phyloP scores from a whole-genome alignment of 30 jellyfish, hydroid and myxozoan species.

The Aurelia sp. region DNA sequence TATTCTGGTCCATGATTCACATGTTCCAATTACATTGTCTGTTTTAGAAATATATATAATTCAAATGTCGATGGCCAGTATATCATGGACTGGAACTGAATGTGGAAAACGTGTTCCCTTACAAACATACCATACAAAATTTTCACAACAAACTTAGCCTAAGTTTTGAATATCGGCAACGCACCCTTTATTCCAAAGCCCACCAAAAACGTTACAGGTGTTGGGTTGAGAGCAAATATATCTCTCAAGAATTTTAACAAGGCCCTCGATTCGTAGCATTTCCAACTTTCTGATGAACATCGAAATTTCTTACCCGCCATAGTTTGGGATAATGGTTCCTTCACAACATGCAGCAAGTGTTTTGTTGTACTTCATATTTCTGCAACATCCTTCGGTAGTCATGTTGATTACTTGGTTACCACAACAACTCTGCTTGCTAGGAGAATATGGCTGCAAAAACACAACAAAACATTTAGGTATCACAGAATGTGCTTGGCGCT shows the following conservation, averaged over 20 bases:
- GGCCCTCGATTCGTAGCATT: not conserved
- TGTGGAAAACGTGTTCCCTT: too few species aligned
- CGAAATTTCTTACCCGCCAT: constrained; percentile 42
- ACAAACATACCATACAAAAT: not conserved
- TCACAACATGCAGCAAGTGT: constrained; percentile 64
- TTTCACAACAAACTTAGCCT: too few species aligned
- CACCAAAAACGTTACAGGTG: too few species aligned
- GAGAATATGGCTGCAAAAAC: constrained; percentile 61
- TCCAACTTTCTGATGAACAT: not conserved
- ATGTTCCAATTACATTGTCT: too few species aligned
- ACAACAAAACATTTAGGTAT: too few species aligned
- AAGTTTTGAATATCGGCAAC: not conserved
- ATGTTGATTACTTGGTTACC: constrained; percentile 50
- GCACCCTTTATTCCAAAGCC: too few species aligned
- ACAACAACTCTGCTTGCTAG: constrained; percentile 70
- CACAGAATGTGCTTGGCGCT: too few species aligned
- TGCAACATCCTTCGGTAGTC: constrained; percentile 76
- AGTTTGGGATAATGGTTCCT: constrained; percentile 53
- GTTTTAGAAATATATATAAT: too few species aligned
- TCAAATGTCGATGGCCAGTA: too few species aligned
- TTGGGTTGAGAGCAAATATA: not conserved
- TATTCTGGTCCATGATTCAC: too few species aligned
- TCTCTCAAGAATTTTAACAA: not conserved
- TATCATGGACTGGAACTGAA: too few species aligned
- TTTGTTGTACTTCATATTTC: constrained; percentile 50